Percentiles rank a stretch among this genome's conserved stretches.
These are phyloP conservation scores for Anthophora plumipes DNA, from an alignment of 2,888 invertebrate species.

Conservation along the genomic window DNA sequence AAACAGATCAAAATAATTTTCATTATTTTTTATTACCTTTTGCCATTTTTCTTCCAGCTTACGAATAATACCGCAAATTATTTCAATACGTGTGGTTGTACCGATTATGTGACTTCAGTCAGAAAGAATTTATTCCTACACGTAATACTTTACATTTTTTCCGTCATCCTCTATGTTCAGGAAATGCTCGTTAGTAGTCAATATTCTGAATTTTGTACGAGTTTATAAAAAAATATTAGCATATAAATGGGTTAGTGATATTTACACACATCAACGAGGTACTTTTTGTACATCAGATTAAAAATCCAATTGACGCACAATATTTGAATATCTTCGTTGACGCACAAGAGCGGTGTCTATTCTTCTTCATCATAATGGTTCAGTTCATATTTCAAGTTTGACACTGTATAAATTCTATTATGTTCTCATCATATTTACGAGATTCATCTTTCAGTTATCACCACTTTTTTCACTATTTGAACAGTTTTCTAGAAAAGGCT, in stretches of 20 bases:
- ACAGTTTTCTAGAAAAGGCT: neutral
- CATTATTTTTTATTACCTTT: no score
- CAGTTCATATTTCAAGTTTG: conserved; percentile 9
- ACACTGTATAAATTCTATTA: conserved; percentile 4
- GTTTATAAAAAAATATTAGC: neutral
- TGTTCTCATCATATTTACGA: neutral
- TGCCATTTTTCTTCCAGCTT: no score
- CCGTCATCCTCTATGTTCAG: no score
- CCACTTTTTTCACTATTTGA: neutral
- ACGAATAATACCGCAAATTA: no score
- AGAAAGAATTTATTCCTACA: no score
- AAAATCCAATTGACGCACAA: neutral
- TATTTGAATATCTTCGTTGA: neutral
- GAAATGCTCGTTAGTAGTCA: no score
- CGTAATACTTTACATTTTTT: no score
- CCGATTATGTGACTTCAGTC: no score
- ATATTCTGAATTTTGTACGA: no score
- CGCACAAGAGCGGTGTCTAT: neutral
- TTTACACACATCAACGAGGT: neutral
- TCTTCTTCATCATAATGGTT: neutral
- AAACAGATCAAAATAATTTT: no score
- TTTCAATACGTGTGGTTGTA: no score
- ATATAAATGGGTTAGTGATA: neutral
- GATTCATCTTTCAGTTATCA: neutral
- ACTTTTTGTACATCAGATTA: neutral